A percentile compares a stretch with the other conserved stretches of the same genome.
Conservation (phyloP, 2,113 vertebrate genomes). For the Anoura caudifer region DNA sequence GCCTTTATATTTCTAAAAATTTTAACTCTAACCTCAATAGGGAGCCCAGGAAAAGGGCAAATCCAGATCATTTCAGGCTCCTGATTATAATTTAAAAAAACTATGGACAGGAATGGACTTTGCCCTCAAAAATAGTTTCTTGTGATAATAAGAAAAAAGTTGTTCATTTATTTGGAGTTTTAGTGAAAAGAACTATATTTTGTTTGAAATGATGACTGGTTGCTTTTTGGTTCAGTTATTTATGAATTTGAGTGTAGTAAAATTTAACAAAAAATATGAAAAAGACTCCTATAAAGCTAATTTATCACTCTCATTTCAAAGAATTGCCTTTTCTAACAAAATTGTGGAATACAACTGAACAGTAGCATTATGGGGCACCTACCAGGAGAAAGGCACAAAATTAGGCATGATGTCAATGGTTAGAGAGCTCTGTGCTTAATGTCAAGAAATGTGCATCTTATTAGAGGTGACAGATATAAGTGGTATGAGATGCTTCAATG, state of each 20-base stretch:
- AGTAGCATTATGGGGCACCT: not conserved
- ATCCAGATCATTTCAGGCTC: not conserved
- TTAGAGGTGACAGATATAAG: not conserved
- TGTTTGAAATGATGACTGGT: not conserved
- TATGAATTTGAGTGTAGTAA: not conserved
- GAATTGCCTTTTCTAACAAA: not conserved
- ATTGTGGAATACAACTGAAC: not conserved
- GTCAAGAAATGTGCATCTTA: not conserved
- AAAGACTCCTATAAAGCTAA: not conserved
- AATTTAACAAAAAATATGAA: not conserved
- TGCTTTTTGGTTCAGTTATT: not conserved
- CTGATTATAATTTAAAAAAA: not conserved
- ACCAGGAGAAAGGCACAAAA: not conserved
- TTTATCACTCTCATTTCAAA: not conserved
- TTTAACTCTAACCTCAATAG: not conserved
- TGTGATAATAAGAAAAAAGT: not conserved
- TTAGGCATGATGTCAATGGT: not conserved
- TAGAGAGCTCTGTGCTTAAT: not conserved
- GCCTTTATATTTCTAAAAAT: not conserved
- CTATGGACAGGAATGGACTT: not conserved
- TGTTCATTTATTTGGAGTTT: not conserved
- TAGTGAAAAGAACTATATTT: not conserved
- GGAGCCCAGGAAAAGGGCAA: not conserved
- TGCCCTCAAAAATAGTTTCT: not conserved
- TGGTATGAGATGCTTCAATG: not conserved